Evolutionary conservation across 2,888 invertebrate species (phyloP).

Genomic region (Harpagoxenus sublaevis): DNA sequence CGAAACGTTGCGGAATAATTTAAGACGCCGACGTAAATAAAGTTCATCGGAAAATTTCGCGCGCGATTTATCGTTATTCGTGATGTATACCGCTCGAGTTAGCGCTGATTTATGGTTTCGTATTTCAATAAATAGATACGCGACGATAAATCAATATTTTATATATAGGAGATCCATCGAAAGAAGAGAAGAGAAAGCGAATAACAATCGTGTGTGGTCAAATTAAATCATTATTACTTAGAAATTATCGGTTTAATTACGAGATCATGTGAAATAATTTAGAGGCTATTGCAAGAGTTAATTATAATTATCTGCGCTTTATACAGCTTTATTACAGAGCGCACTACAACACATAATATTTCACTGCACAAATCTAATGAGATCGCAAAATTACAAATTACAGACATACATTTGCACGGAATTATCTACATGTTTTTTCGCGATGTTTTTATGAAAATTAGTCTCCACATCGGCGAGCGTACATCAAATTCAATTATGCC

Average conservation of each 20-base stretch:
- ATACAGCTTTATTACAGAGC: neutral
- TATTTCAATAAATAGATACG: constrained; percentile 51
- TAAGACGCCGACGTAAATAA: constrained; percentile 55
- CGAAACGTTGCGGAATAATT: constrained; percentile 49
- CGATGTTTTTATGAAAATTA: constrained; percentile 38
- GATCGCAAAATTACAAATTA: neutral
- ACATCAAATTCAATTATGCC: constrained; percentile 50
- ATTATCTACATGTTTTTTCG: constrained; percentile 22
- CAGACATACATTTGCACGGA: neutral
- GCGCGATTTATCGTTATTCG: constrained; percentile 49
- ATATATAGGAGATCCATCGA: neutral
- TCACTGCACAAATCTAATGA: neutral
- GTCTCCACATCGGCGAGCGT: neutral
- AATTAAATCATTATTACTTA: constrained; percentile 12
- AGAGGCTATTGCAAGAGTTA: neutral
- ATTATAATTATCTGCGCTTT: constrained; percentile 13
- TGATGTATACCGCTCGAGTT: constrained; percentile 28
- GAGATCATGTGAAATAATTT: constrained; percentile 20
- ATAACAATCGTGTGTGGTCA: neutral
- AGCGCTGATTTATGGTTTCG: constrained; percentile 42
- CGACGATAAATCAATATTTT: constrained; percentile 35
- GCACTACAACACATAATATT: neutral
- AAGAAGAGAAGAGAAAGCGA: neutral
- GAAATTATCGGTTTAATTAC: constrained; percentile 12
- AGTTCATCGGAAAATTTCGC: constrained; percentile 42